Conservation (phyloP, 2,888 invertebrate species). For the Anaspis maculata region DNA sequence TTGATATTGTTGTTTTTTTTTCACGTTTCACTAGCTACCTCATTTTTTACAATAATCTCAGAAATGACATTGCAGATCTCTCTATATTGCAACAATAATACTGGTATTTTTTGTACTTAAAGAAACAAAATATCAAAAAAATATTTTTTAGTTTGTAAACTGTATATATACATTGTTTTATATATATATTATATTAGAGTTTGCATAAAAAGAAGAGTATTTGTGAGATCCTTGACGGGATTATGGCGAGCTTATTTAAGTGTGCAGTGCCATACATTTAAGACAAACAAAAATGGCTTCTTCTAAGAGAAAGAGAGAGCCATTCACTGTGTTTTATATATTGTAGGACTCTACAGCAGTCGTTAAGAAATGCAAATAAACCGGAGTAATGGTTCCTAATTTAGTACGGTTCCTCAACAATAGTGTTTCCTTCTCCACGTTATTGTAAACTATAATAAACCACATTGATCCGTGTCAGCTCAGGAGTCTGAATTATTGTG, state of each 20-base stretch:
- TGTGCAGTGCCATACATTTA: slow-evolving; percentile 37
- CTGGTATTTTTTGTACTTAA: slow-evolving; percentile 35
- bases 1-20: slow-evolving; percentile 31
- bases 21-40: slow-evolving; percentile 32
- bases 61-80: slow-evolving; percentile 26
- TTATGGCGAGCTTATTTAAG: slow-evolving; percentile 34
- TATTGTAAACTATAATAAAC: too few species aligned
- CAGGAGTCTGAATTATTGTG: slow-evolving; percentile 19
- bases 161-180: slow-evolving; percentile 29
- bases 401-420: slow-evolving; percentile 42
- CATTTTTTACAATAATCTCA: slow-evolving; percentile 24
- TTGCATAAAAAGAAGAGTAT: slow-evolving; percentile 21
- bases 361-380: slow-evolving; percentile 40
- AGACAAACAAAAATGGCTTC: slow-evolving; percentile 4
- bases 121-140: slow-evolving; percentile 29
- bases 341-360: slow-evolving; percentile 35
- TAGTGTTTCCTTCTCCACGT: slow-evolving; percentile 21
- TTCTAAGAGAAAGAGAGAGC: slow-evolving; percentile 14
- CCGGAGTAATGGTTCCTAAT: slow-evolving; percentile 42
- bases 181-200: slow-evolving; percentile 15
- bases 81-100: slow-evolving; percentile 23
- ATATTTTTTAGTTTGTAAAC: slow-evolving; percentile 20
- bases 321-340: slow-evolving; percentile 10
- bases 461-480: too few species aligned
- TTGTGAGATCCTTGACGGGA: slow-evolving; percentile 25